These are phyloP conservation scores for Eustalomyia histrio DNA, from an alignment of 2,888 invertebrate species.

Conservation along the genomic window DNA sequence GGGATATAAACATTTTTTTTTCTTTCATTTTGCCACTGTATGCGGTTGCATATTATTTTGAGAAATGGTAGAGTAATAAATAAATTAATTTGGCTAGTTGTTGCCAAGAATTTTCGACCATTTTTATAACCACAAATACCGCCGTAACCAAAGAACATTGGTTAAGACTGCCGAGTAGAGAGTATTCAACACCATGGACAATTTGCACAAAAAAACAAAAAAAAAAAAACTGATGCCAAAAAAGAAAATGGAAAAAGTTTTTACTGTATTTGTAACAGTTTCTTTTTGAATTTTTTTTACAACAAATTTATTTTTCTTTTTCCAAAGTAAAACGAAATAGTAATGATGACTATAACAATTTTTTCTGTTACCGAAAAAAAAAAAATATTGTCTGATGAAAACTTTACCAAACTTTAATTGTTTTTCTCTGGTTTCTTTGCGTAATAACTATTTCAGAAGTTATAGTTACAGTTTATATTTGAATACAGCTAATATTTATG, in stretches of 20 bases:
- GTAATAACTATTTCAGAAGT: slow-evolving; percentile 49
- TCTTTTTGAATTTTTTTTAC: slow-evolving; percentile 4
- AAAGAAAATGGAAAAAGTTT: slow-evolving; percentile 56
- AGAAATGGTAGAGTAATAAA: slow-evolving; percentile 66
- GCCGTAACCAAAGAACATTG: slow-evolving; percentile 63
- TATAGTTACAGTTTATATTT: slow-evolving; percentile 61
- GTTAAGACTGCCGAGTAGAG: slow-evolving; percentile 33
- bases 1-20: not conserved
- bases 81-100: slow-evolving; percentile 66
- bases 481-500: slow-evolving; percentile 54
- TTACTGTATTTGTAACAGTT: slow-evolving; percentile 21
- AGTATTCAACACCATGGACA: slow-evolving; percentile 61
- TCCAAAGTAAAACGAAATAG: slow-evolving; percentile 43
- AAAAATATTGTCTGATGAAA: slow-evolving; percentile 40
- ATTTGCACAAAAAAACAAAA: slow-evolving; percentile 25
- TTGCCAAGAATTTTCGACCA: slow-evolving; percentile 66
- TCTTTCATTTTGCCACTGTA: slow-evolving; percentile 51
- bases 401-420: slow-evolving; percentile 64
- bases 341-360: slow-evolving; percentile 61
- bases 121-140: slow-evolving; percentile 64
- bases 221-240: slow-evolving; percentile 35
- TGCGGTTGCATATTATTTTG: slow-evolving; percentile 66
- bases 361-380: slow-evolving; percentile 8
- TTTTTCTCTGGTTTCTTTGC: slow-evolving; percentile 43
- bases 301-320: not conserved